Evolutionary conservation across 1,140 invertebrate genomes (phyloP), one percentile per base, ranked within the genome.

Genomic region (Papilio machaon): DNA sequence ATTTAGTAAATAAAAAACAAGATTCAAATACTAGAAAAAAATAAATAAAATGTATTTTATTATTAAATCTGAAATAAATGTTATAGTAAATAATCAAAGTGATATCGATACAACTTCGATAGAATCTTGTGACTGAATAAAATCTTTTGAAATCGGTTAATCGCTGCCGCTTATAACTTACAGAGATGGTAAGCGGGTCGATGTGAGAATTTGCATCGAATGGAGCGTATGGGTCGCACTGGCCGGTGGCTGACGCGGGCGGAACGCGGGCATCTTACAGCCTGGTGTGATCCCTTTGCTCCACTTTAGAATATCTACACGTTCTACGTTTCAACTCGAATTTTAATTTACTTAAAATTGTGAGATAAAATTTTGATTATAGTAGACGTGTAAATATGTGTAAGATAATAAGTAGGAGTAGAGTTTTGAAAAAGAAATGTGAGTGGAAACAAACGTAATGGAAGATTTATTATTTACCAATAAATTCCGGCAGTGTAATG

Each of bases 121-220:
- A 43, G 38, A 43, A 43, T 43, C 38, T 7, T 43, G 4, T 43
- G 38, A 43, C 38, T 43, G 38, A 6, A 7, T 7, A 43, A 43
- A 43, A 43, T 43, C 38, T 43, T 43, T 43, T 43, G 7, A 43
- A 43, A 43, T 43, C 17, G 19, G 23, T 17, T 19, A 46, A 74
- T n/a, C 77, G 13, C 64, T 30, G 30, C 1, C 52, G 82, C 84
- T 80, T 82, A 19, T 83, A 43, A 58, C 52, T 85, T 85, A 73
- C 52, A 79, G 86, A 82, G 11, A 6, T 76, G n/a, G 67, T 80
- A 85, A 88, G 82, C 83, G 85, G 83, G 81, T 85, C 90, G 88
- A 88, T 91, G 91, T 90, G 89, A 91, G 88, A 91, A 93, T 93
- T 93, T 92, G 92, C 92, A 93, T 93, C 92, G 92, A 93, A 93